Base-by-base conservation (phyloP, 1,140 invertebrate species). In the Propsilocerus akamusi region DNA sequence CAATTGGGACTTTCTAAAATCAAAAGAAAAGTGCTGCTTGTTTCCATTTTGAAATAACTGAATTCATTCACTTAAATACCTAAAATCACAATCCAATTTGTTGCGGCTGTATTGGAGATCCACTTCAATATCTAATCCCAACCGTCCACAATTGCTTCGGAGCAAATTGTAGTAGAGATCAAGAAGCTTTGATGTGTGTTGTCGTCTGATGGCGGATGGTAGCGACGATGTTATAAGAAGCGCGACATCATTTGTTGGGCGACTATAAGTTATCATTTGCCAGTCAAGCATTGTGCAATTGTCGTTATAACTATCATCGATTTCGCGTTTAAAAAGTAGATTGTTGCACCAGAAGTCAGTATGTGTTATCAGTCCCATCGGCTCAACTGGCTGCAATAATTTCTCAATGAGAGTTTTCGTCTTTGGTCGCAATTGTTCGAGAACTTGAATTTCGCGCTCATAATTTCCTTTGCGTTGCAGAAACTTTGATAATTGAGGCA, bases 281-380 rank as follows among this genome's bases (percentile, higher is more conserved):
- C 83, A 87, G 59, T 86, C 83, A 14, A 87, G 62, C 20, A 85
- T 80, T 20, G 74, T 72, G 56, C 83, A 87, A 46, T 61, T 56
- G 22, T 62, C 57, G 53, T 68, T 65, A 48, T 63, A 69, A 20
- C 54, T 55, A 25, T 67, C 69, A 30, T 75, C 68, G 2, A 58
- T 58, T 8, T 56, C 61, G 53, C 76, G 72, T 26, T 70, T 67
- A 56, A 87, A 86, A 49, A 85, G 68, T 6, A 86, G 66, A 65
- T 86, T 86, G 53, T 84, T 84, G 59, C 80, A 82, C 83, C 83
- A 86, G 59, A 86, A 86, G 57, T 86, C 84, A 0, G 81, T 85
- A 59, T 86, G 83, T 0, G 81, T 84, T 48, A 81, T 73, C 10
- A 84, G 68, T 1, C 79, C 75, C 32, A 85, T 66, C 0, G 80